Conservation (phyloP, 2,113 vertebrate genomes). For the Pontoporia blainvillei region DNA sequence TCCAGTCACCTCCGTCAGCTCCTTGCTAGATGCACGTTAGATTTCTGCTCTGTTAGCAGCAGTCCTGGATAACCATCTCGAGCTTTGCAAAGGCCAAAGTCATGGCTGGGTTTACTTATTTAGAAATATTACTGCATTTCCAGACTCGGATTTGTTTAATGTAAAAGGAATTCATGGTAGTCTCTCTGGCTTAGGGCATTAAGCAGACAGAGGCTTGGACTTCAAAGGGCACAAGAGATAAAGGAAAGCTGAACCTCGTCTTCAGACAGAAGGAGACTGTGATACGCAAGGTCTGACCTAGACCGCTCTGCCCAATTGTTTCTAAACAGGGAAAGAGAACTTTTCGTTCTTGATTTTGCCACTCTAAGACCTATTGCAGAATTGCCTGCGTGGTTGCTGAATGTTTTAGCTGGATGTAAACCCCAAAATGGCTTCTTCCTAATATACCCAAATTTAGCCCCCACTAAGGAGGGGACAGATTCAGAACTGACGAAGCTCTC, state of each 20-base stretch:
- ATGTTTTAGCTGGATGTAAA: neutral
- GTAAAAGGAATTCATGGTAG: slow-evolving; percentile 30
- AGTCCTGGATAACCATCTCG: neutral
- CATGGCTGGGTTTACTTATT: neutral
- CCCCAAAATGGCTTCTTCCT: neutral
- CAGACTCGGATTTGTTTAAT: slow-evolving; percentile 50
- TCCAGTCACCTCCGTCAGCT: neutral
- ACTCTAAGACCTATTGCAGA: neutral
- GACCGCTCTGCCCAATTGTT: neutral
- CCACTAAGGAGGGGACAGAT: neutral
- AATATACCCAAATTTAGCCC: no score
- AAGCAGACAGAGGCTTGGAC: slow-evolving; percentile 53
- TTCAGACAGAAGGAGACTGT: neutral
- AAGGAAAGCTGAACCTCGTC: slow-evolving; percentile 9
- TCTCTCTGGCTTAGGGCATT: slow-evolving; percentile 43
- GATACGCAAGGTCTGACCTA: neutral
- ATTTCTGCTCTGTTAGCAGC: neutral
- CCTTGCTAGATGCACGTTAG: fast-evolving
- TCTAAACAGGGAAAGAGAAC: neutral
- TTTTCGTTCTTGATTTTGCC: neutral
- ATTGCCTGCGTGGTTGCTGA: neutral
- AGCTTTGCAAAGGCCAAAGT: neutral
- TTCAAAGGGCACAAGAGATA: slow-evolving; percentile 53
- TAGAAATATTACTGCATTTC: slow-evolving; percentile 32
- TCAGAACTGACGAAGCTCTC: neutral